Base-by-base conservation (phyloP, 1,140 invertebrate genomes). In the Drosophila littoralis region DNA sequence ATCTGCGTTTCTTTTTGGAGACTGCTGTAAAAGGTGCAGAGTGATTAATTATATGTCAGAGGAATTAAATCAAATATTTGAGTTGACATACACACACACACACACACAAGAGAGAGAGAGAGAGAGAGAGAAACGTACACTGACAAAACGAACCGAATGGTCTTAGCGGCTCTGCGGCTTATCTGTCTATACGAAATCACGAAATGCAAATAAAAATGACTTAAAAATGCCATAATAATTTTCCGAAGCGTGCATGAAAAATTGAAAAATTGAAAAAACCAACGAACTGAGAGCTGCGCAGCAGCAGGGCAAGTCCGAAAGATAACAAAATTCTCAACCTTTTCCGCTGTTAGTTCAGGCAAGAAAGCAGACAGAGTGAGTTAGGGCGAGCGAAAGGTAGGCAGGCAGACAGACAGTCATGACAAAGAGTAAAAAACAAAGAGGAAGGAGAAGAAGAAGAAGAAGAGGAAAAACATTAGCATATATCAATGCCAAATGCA, bases 401-500 rank as follows among this genome's bases (percentile, higher is more conserved):
- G 36, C 38, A 65, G 48, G n/a, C 28, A 63, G 35, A 6, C 22
- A 38, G 15, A 57, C 55, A 40, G 54, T 35, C 59, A 63, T 46
- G 67, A 42, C 42, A 70, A 60, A 40, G 17, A 48, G 60, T n/a
- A 35, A 45, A 55, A 51, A 38, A 15, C 61, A 46, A 45, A 32
- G 10, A 9, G 61, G 28, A 28, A 28, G 9, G 54, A 22, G 17
- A 43, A 36, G 46, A 51, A 35, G 58, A 52, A 77, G 66, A 43
- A 36, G 46, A 51, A 35, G 58, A 52, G 74, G 66, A 74, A 81
- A 84, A 81, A 91, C 88, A 90, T 90, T 90, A 91, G 88, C 88
- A 91, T 91, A 91, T 91, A 91, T 91, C 88, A 91, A 91, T 91
- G 88, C 88, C 88, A 91, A 89, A 88, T 88, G 88, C 88, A 91